Percentiles rank a stretch among this genome's conserved stretches.
Evolutionary conservation across 2,113 vertebrate genomes (phyloP).

Genomic region (Neoarius graeffei): DNA sequence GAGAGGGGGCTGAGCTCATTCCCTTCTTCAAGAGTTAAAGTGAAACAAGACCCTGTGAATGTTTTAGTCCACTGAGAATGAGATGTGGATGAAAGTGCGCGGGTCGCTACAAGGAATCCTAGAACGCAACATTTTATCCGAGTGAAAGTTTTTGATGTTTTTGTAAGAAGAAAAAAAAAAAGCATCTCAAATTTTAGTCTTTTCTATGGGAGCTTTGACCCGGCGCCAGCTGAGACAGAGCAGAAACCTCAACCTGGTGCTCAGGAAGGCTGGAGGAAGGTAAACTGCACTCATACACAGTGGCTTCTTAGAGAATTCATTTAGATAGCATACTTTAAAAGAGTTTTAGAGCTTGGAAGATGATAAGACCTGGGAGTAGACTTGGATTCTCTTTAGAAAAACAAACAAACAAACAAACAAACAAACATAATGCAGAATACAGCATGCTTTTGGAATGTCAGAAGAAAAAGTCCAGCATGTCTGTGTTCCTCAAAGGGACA

Average conservation of each 20-base stretch:
- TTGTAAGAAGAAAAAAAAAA: neutral
- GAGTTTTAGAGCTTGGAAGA: neutral
- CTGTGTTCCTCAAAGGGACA: neutral
- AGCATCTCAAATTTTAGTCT: neutral
- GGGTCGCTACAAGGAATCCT: neutral
- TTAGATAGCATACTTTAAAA: neutral
- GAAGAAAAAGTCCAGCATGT: neutral
- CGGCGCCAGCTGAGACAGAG: conserved; percentile 29
- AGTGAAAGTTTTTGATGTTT: neutral
- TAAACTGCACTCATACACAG: conserved; percentile 15
- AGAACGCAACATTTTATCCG: neutral
- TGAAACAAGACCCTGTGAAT: neutral
- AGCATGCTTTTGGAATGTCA: neutral
- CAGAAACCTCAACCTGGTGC: conserved; percentile 5
- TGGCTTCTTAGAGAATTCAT: neutral
- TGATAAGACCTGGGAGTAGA: neutral
- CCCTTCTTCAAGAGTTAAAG: neutral
- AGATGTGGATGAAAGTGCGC: neutral
- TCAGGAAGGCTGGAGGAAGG: conserved; percentile 34
- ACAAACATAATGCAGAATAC: neutral
- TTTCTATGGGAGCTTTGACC: conserved; percentile 28
- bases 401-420: too few relatives aligned
- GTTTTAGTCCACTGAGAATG: conserved; percentile 20
- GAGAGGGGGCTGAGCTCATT: neutral
- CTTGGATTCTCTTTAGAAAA: neutral